These are phyloP conservation scores for Balaeniceps rex DNA, from an alignment of 2,113 vertebrate species.

Conservation along the genomic window DNA sequence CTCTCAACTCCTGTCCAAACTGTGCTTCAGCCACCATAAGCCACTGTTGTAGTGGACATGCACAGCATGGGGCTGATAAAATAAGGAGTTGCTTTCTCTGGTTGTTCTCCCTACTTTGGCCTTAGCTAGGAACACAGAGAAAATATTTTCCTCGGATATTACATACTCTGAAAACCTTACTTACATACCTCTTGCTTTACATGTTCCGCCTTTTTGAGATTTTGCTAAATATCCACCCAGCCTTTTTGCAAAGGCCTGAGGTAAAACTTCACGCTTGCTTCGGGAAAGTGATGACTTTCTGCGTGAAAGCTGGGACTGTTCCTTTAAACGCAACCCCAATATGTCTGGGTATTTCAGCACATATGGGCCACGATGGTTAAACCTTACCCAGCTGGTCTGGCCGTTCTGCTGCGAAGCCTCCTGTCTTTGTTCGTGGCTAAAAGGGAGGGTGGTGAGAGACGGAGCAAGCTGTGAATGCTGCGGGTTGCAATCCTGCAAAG, in stretches of 20 bases:
- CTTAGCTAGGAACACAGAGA: background rate
- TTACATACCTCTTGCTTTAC: background rate
- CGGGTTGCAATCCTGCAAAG: slow-evolving; percentile 27
- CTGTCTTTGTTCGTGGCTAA: slow-evolving; percentile 45
- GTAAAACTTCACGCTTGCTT: background rate
- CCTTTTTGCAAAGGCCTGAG: background rate
- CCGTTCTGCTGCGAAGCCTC: slow-evolving; percentile 38
- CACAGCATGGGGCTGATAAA: background rate
- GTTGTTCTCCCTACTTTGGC: background rate
- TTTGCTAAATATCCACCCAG: background rate
- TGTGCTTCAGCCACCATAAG: background rate
- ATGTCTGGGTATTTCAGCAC: slow-evolving; percentile 67
- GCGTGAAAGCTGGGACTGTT: background rate
- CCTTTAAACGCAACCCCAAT: slow-evolving; percentile 58
- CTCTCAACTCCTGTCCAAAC: background rate
- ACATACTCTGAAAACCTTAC: background rate
- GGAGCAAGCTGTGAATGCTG: slow-evolving; percentile 48
- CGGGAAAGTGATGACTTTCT: background rate
- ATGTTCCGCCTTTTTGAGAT: background rate
- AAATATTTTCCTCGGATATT: background rate
- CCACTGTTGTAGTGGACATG: background rate
- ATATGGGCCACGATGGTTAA: slow-evolving; percentile 47
- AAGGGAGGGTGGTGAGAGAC: slow-evolving; percentile 65
- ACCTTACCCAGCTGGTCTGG: slow-evolving; percentile 55
- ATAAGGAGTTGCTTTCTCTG: background rate